Conservation (phyloP, 1,140 invertebrate genomes). For the Ericerus pela region DNA sequence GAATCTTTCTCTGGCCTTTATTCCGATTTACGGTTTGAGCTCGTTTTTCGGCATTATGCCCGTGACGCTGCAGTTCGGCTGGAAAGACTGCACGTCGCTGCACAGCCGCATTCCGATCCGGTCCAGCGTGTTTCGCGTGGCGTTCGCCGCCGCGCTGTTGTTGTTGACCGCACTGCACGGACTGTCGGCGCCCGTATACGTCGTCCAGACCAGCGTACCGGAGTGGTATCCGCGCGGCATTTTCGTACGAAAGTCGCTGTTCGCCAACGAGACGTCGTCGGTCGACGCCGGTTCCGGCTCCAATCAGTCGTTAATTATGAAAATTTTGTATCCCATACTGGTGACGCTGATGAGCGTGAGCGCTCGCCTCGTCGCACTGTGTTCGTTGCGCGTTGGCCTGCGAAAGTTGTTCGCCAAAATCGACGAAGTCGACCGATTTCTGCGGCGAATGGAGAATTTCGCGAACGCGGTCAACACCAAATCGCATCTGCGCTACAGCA, state of each 20-base stretch:
- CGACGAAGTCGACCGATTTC: slow-evolving; percentile 10
- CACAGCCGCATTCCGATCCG: background rate
- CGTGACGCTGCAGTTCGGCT: background rate
- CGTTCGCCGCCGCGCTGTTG: background rate
- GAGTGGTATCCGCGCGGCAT: slow-evolving; percentile 5
- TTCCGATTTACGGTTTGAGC: slow-evolving; percentile 2
- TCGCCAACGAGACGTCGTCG: background rate
- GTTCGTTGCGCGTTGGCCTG: background rate
- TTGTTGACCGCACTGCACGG: slow-evolving; percentile 13
- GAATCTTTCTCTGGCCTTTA: slow-evolving; percentile 15
- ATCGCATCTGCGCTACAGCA: background rate
- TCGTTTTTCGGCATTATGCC: slow-evolving; percentile 17
- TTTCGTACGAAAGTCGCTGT: background rate
- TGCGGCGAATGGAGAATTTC: background rate
- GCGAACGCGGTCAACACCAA: background rate
- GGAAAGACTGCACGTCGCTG: background rate
- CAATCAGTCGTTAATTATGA: slow-evolving; percentile 17
- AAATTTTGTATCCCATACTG: slow-evolving; percentile 17
- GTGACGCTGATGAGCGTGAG: slow-evolving; percentile 16
- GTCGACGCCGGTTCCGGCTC: slow-evolving; percentile 11
- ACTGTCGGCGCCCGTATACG: slow-evolving; percentile 17
- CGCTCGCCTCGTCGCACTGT: slow-evolving; percentile 3
- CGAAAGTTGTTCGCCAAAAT: slow-evolving; percentile 4
- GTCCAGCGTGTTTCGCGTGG: background rate
- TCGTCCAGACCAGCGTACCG: slow-evolving; percentile 17